phyloP scores from a whole-genome alignment of 92 coral and sea anemone genomes.

The Umimayanthus chanpuru region DNA sequence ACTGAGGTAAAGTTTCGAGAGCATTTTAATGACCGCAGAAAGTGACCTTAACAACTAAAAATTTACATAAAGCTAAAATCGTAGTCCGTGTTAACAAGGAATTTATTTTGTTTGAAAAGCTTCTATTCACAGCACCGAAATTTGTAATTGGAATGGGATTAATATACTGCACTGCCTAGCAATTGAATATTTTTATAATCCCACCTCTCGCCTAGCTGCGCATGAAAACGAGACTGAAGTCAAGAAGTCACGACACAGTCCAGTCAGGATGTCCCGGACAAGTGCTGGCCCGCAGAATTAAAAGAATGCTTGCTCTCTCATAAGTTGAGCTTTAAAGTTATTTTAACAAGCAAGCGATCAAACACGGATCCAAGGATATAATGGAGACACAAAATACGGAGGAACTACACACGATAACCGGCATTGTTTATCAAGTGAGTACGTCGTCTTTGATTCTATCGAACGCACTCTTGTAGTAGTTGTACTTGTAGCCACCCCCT shows the following conservation, averaged over 20 bases:
- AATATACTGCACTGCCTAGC: neutral
- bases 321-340: neutral
- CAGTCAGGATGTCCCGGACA: slow-evolving; percentile 31
- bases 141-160: slow-evolving; percentile 3
- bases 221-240: slow-evolving; percentile 41
- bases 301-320: neutral
- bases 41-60: neutral
- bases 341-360: neutral
- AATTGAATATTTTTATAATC: neutral
- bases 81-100: neutral
- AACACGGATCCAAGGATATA: neutral
- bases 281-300: neutral
- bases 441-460: neutral
- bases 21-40: neutral
- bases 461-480: neutral
- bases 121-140: neutral
- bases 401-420: slow-evolving; percentile 71
- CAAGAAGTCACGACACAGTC: slow-evolving; percentile 31
- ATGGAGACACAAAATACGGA: slow-evolving; percentile 67
- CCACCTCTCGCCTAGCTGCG: slow-evolving; percentile 2
- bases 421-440: slow-evolving; percentile 77
- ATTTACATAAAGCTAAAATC: neutral
- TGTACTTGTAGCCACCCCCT: slow-evolving; percentile 1
- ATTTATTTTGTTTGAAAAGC: slow-evolving; percentile 12
- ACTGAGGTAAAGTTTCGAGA: neutral